Conservation (phyloP, 1,140 invertebrate genomes). For the Mercenaria mercenaria region DNA sequence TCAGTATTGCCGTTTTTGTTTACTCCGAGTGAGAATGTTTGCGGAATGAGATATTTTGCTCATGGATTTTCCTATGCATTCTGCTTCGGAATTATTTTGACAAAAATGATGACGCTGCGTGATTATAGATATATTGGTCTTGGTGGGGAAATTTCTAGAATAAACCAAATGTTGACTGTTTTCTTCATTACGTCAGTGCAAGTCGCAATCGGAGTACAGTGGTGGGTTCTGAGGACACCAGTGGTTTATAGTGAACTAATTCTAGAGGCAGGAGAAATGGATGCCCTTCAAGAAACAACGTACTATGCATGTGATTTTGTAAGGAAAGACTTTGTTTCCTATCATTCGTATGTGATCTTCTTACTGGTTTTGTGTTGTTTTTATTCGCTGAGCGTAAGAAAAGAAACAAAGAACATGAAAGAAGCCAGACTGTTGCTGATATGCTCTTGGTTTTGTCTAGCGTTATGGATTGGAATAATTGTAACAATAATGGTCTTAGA, state of each 20-base stretch:
- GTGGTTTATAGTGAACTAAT: conserved; percentile 39
- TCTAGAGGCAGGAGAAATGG: neutral
- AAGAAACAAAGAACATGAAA: conserved; percentile 88
- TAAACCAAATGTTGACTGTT: conserved; percentile 87
- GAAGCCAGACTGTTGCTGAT: conserved; percentile 89
- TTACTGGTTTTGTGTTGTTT: conserved; percentile 87
- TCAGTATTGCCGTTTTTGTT: conserved; percentile 88
- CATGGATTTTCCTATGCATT: conserved; percentile 87
- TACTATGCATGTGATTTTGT: conserved; percentile 79
- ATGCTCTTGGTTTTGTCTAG: conserved; percentile 85
- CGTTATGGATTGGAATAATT: conserved; percentile 88
- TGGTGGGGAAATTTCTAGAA: conserved; percentile 89
- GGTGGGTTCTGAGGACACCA: conserved; percentile 72
- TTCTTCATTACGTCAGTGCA: conserved; percentile 88
- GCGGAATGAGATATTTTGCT: conserved; percentile 87
- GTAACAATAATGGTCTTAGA: conserved; percentile 87
- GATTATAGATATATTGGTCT: conserved; percentile 88
- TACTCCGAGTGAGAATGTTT: conserved; percentile 83
- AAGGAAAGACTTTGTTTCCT: conserved; percentile 76
- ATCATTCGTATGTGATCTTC: conserved; percentile 88
- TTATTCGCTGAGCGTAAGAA: conserved; percentile 87
- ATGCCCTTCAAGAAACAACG: conserved; percentile 22
- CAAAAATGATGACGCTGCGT: conserved; percentile 88
- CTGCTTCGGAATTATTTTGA: conserved; percentile 88
- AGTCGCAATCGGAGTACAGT: conserved; percentile 76